Evolutionary conservation across 2,888 invertebrate genomes (phyloP).

Genomic region (Monopis laevigella): DNA sequence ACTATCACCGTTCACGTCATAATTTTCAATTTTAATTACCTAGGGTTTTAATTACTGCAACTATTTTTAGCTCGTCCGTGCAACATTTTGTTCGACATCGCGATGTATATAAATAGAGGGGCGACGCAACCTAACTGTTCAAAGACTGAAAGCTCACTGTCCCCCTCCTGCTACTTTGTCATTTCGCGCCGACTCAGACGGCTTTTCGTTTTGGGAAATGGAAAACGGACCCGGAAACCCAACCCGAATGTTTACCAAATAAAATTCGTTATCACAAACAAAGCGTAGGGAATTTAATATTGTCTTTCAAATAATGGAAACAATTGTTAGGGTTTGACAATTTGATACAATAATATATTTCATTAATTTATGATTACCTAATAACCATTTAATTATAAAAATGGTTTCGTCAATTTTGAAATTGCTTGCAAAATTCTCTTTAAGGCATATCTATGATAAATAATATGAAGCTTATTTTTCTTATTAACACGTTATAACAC

Average conservation of each 20-base stretch:
- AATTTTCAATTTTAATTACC: background rate
- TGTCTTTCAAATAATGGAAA: too few relatives aligned
- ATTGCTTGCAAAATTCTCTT: too few relatives aligned
- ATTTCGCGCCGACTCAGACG: slow-evolving; percentile 61
- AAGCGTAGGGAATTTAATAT: too few relatives aligned
- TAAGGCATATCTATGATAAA: too few relatives aligned
- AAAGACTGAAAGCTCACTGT: slow-evolving; percentile 49
- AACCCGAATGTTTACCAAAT: slow-evolving; percentile 1
- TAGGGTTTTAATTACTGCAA: background rate
- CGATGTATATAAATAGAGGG: slow-evolving; percentile 36
- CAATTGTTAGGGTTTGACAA: too few relatives aligned
- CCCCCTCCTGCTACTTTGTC: slow-evolving; percentile 46
- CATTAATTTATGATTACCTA: too few relatives aligned
- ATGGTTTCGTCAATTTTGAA: too few relatives aligned
- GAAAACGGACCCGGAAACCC: slow-evolving; percentile 1
- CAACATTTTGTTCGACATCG: slow-evolving; percentile 31
- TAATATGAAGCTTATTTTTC: too few relatives aligned
- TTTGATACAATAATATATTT: too few relatives aligned
- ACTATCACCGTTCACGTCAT: slow-evolving; percentile 5
- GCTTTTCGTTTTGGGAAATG: slow-evolving; percentile 4
- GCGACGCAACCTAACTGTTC: slow-evolving; percentile 49
- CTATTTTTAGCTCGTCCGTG: slow-evolving; percentile 5
- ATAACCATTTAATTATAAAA: too few relatives aligned
- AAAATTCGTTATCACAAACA: too few relatives aligned
- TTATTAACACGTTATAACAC: too few relatives aligned